Evolutionary conservation across 2,797 vertebrate genomes (phyloP), one percentile per base, ranked within the genome.

Genomic region (Emys orbicularis): DNA sequence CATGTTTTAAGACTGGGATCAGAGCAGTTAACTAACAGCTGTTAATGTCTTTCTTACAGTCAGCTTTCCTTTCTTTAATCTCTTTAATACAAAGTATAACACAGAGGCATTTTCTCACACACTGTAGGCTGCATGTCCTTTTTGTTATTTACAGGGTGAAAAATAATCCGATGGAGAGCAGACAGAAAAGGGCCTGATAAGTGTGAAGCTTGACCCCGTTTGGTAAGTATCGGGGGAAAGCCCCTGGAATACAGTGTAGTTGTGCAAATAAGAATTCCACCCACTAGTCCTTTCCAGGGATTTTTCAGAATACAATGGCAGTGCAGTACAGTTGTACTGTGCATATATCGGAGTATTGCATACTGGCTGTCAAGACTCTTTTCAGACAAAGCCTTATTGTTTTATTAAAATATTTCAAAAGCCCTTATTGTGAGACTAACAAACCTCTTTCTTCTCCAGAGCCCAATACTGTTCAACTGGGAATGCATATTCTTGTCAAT

Each of bases 381-480:
- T 57, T 92, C 82, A 89, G 84, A 96, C 94, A 97, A 97, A 96
- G 95, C 92, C 90, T 89, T 94, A 92, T 93, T 97, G 94, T 96
- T 29, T 92, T 83, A 52, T 90, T 76, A 92, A 86, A 94, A 82
- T 83, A 72, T 95, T 57, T 92, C 88, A 86, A 94, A 96, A 94
- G 91, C 77, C 86, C 88, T 85, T 96, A 19, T 94, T 94, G 89
- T 94, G 82, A 84, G 79, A 83, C 57, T 83, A 52, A 83, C 74
- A 72, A 92, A 82, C 44, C 44, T 93, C 74, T 16, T 90, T 94
- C 72, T 85, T 83, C 18, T 68, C 65, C 18, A 21, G 34, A 34
- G 65, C 19, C 92, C 54, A 68, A 79, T 95, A 76, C 53, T 59
- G 65, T 80, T 72, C 79, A 88, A 37, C 18, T 37, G n/a, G n/a